Evolutionary conservation across 2,888 invertebrate genomes (phyloP), one percentile per base, ranked within the genome.

Genomic region (Scaptodrosophila latifasciaeformis): DNA sequence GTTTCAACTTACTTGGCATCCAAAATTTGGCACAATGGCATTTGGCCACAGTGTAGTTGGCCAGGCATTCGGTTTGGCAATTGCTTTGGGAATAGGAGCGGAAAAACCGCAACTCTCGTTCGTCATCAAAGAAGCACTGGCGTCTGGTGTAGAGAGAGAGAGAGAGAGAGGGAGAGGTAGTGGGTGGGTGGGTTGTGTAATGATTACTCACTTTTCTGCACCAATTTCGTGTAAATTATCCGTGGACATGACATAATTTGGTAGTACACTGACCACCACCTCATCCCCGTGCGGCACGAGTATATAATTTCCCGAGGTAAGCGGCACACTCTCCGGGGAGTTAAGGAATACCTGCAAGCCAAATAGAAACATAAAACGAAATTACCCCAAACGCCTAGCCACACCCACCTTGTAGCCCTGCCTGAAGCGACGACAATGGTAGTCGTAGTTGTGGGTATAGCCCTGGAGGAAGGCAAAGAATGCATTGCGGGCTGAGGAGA

Each of bases 211-310:
- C 85, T 84, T 79, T 89, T 90, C 67, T 85, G 85, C 72, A 2
- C 61, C 87, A 67, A 92, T 92, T 48, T 88, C 88, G 61, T 86
- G 87, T 9, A 92, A 86, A 60, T 90, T 90, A 45, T 88, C 88
- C 1, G 91, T 90, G 0, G 92, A 92, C 9, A 91, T 90, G 89
- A 92, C 91, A 90, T 92, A 92, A 77, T 91, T 91, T 4, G 92
- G 92, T 85, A 91, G 89, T 15, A 92, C 89, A 13, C 91, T 89
- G 3, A 92, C 91, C 13, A 91, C 88, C 2, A 92, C 89, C 84
- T 92, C 92, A 81, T 83, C 74, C 15, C 82, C 83, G 39, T 85
- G 85, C 2, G 84, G 82, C 44, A 85, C 79, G 47, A 85, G 59
- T 30, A 85, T 81, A 42, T 84, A 85, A 66, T 85, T 85, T 49